A percentile compares a stretch with the other conserved stretches of the same genome.
Conservation (phyloP, 2,888 invertebrate genomes). For the Dioctria rufipes region DNA sequence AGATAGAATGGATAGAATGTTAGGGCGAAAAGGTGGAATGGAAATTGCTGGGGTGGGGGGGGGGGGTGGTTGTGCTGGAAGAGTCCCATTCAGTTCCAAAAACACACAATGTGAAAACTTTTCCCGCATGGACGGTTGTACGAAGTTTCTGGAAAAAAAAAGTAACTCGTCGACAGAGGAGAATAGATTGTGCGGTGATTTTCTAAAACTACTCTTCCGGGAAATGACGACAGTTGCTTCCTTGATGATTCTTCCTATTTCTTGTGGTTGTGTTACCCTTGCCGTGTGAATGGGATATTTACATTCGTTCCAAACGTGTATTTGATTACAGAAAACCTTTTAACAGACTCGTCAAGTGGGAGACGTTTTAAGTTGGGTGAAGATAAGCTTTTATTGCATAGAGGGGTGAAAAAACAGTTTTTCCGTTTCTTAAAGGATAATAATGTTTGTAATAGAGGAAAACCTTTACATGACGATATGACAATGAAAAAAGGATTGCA, state of each 20-base stretch:
- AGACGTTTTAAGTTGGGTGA: constrained; percentile 43
- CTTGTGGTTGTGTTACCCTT: constrained; percentile 34
- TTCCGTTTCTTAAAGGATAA: constrained; percentile 47
- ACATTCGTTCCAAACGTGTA: constrained; percentile 44
- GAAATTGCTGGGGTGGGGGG: neutral
- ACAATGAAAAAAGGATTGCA: no score
- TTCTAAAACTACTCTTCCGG: constrained; percentile 58
- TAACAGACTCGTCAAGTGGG: constrained; percentile 47
- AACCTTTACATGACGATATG: constrained; percentile 11
- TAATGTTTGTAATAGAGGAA: constrained; percentile 39
- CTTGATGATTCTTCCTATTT: constrained; percentile 54
- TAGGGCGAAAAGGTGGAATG: no score
- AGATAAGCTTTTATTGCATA: constrained; percentile 47
- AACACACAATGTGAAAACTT: constrained; percentile 33
- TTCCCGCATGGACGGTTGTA: constrained; percentile 24
- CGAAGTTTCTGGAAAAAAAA: constrained; percentile 29
- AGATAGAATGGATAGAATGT: no score
- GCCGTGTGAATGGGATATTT: constrained; percentile 50
- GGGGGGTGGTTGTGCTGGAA: constrained; percentile 5
- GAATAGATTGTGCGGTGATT: constrained; percentile 55
- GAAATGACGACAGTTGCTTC: constrained; percentile 59
- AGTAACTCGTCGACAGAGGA: constrained; percentile 20
- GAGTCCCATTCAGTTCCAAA: constrained; percentile 5
- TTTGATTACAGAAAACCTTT: constrained; percentile 53
- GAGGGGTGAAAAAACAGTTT: constrained; percentile 36